Evolutionary conservation across 2,888 invertebrate species (phyloP).

Genomic region (Beris morrisii): DNA sequence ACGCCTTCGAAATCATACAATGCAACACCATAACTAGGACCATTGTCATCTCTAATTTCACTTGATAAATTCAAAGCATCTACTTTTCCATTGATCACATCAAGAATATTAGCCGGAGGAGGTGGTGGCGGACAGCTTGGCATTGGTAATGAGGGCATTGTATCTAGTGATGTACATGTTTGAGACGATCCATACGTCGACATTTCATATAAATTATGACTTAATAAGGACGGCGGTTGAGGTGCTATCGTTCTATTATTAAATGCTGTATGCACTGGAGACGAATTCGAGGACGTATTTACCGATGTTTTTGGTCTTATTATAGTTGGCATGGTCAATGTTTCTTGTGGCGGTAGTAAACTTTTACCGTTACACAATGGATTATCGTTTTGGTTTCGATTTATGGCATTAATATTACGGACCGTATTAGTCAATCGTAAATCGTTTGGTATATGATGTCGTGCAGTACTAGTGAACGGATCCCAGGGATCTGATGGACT

Average conservation of each 20-base stretch:
- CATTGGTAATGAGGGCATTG: slow-evolving; percentile 73
- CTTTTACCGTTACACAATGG: slow-evolving; percentile 59
- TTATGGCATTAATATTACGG: slow-evolving; percentile 45
- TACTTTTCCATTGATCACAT: slow-evolving; percentile 52
- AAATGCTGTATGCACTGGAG: slow-evolving; percentile 4
- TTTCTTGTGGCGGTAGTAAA: slow-evolving; percentile 55
- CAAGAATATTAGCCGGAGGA: slow-evolving; percentile 61
- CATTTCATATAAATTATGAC: slow-evolving; percentile 15
- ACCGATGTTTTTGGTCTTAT: slow-evolving; percentile 60
- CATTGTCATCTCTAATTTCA: slow-evolving; percentile 38
- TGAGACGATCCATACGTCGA: slow-evolving; percentile 22
- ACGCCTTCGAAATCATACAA: slow-evolving; percentile 75
- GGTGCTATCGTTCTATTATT: background rate
- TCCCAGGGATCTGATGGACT: slow-evolving; percentile 56
- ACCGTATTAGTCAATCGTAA: slow-evolving; percentile 58
- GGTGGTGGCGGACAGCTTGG: slow-evolving; percentile 77
- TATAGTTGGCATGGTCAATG: slow-evolving; percentile 70
- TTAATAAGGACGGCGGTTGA: background rate
- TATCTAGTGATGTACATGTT: slow-evolving; percentile 16
- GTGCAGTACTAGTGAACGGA: slow-evolving; percentile 35
- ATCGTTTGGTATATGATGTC: slow-evolving; percentile 20
- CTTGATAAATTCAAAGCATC: slow-evolving; percentile 47
- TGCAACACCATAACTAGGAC: slow-evolving; percentile 73
- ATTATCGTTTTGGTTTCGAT: slow-evolving; percentile 58
- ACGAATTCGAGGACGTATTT: slow-evolving; percentile 44